These are phyloP conservation scores for Frankliniella intonsa DNA, from an alignment of 2,888 invertebrate genomes.

Conservation along the genomic window DNA sequence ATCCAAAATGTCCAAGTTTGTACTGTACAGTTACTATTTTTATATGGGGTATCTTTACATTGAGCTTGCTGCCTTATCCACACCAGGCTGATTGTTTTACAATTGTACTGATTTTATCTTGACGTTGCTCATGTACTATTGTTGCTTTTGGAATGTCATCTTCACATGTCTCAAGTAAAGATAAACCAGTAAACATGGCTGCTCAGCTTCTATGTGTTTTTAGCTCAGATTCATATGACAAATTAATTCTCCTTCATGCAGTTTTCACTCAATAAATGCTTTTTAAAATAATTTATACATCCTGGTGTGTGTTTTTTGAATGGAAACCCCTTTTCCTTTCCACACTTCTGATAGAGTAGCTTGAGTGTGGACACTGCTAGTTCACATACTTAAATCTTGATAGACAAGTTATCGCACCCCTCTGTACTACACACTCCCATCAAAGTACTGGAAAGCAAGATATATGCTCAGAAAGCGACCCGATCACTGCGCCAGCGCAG, in stretches of 20 bases:
- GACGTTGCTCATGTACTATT: neutral
- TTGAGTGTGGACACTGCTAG: too few relatives aligned
- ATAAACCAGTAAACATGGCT: neutral
- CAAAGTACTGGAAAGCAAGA: too few relatives aligned
- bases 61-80: neutral
- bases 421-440: too few relatives aligned
- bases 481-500: too few relatives aligned
- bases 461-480: too few relatives aligned
- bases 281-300: constrained; percentile 21
- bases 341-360: too few relatives aligned
- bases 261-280: constrained; percentile 27
- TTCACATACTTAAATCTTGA: too few relatives aligned
- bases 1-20: constrained; percentile 4
- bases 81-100: constrained; percentile 7
- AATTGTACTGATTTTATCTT: neutral
- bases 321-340: too few relatives aligned
- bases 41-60: neutral
- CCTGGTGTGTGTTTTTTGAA: too few relatives aligned
- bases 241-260: constrained; percentile 16
- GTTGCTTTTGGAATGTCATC: neutral
- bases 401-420: too few relatives aligned
- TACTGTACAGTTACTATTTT: constrained; percentile 25
- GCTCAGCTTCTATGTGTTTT: constrained; percentile 8
- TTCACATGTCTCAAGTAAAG: neutral
- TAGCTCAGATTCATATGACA: constrained; percentile 2